Evolutionary conservation across 2,888 invertebrate species (phyloP), one percentile per base, ranked within the genome.

Genomic region (Pachymerium ferrugineum): DNA sequence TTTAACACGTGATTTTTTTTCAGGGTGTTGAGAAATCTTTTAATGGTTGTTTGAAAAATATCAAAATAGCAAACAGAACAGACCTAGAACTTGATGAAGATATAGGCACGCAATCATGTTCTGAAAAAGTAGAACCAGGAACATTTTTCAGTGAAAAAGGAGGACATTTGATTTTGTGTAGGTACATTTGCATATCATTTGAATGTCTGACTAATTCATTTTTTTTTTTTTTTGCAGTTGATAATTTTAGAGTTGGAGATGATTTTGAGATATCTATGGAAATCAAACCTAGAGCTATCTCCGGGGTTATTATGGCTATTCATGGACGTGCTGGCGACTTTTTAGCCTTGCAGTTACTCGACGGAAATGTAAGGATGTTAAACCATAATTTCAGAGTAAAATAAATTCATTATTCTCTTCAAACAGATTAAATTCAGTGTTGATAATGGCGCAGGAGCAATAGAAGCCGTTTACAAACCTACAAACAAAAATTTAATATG

Each of bases 261-360:
- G 89, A 90, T 78, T 87, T 94, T 75, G 89, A 89, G 0, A 89
- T 97, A 47, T 87, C 87, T 38, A 87, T 97, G 86, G 91, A 94
- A 77, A 90, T 97, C 74, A 91, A 91, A 76, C 94, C 97, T 0
- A 87, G 97, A 19, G 89, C 90, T 77, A 86, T 89, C 4, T 89
- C 91, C 0, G 98, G 97, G 2, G 85, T 97, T 22, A 83, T 99
- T 67, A 85, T 96, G 77, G 90, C 94, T 3, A 93, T 94, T 1
- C 92, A 94, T 80, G 93, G 93, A 16, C 87, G 85, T 77, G 88
- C 86, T 74, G 79, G 80, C 38, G 94, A 97, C 79, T 96, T 89
- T 82, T 85, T 97, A 77, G 86, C 95, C 0, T 84, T 98, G 72
- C 95, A 98, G 82, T 86, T 98, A 85, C 85, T 92, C 1, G 89